These are phyloP conservation scores for Hermetia illucens DNA, from an alignment of 1,140 invertebrate species.

Conservation along the genomic window DNA sequence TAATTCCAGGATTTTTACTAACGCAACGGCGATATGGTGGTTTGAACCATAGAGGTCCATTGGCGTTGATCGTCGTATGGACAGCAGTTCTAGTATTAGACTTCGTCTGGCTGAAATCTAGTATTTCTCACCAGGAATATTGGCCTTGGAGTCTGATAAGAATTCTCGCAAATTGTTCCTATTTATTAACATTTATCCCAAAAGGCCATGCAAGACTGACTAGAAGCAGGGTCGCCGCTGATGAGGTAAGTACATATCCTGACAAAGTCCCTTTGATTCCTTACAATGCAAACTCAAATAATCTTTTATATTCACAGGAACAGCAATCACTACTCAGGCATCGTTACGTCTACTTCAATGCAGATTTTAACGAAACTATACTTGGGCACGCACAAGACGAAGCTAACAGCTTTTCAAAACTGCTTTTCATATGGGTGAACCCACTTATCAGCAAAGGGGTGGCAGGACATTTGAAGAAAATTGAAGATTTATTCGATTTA, in stretches of 20 bases:
- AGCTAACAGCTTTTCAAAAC: conserved; percentile 48
- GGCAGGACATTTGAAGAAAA: conserved; percentile 49
- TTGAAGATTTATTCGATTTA: conserved; percentile 76
- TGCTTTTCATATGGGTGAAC: conserved; percentile 79
- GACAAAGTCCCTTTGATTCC: not conserved
- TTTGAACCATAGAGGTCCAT: conserved; percentile 54
- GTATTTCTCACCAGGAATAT: conserved; percentile 29
- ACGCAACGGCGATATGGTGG: conserved; percentile 46
- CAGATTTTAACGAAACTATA: conserved; percentile 39
- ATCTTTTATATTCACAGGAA: conserved; percentile 31
- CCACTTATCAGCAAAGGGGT: conserved; percentile 73
- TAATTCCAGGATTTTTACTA: conserved; percentile 41
- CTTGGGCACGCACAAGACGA: conserved; percentile 71
- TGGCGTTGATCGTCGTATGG: conserved; percentile 49
- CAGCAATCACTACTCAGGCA: conserved; percentile 41
- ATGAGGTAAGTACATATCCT: not conserved
- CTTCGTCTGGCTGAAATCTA: conserved; percentile 38
- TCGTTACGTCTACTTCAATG: conserved; percentile 27
- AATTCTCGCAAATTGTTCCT: conserved; percentile 39
- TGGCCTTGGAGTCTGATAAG: conserved; percentile 34
- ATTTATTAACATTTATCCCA: conserved; percentile 48
- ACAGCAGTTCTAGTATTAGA: conserved; percentile 44
- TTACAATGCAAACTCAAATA: not conserved
- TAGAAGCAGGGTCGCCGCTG: not conserved
- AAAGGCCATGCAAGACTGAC: conserved; percentile 19